Percentiles rank a stretch among this genome's conserved stretches.
Conservation (phyloP, 1,140 invertebrate genomes). For the Stratiolaelaps scimitus region DNA sequence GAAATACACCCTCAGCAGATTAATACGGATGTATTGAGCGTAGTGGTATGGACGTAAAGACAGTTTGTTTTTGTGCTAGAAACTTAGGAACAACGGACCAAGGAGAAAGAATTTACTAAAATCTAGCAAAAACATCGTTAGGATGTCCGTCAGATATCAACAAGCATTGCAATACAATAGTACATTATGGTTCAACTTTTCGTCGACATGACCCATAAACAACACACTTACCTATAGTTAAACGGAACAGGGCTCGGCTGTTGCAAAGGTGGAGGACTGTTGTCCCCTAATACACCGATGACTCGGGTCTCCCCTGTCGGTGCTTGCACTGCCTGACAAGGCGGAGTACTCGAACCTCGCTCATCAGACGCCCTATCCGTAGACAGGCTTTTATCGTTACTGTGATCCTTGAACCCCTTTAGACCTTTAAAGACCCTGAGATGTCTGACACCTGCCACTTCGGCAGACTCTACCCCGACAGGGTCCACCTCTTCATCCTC, state of each 20-base stretch:
- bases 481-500: slow-evolving; percentile 25
- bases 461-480: neutral
- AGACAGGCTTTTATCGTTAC: neutral
- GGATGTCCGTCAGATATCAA: neutral
- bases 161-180: neutral
- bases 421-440: too few relatives aligned
- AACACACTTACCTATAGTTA: slow-evolving; percentile 22
- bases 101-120: neutral
- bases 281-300: too few relatives aligned
- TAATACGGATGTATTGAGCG: too few relatives aligned
- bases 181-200: neutral
- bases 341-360: neutral
- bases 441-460: too few relatives aligned
- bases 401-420: neutral
- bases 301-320: neutral
- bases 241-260: slow-evolving; percentile 16
- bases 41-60: too few relatives aligned
- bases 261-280: slow-evolving; percentile 3
- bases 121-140: neutral
- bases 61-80: neutral
- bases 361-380: neutral
- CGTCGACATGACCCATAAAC: neutral
- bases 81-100: neutral
- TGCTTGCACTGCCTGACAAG: neutral
- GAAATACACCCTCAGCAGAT: too few relatives aligned